These are phyloP conservation scores for Leptonema lineaticorne DNA, from an alignment of 1,140 invertebrate genomes.

Conservation along the genomic window DNA sequence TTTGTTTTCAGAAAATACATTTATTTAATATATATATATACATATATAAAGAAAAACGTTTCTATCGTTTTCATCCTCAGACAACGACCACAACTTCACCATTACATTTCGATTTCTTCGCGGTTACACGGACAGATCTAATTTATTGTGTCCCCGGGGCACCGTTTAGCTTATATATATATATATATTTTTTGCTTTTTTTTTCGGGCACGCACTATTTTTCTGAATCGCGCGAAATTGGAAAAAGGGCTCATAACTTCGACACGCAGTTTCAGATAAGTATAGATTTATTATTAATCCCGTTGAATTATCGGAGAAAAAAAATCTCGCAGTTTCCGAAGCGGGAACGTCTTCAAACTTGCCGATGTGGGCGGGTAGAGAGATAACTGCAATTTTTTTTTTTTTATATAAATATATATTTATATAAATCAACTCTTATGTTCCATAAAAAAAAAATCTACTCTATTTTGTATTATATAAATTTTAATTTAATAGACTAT, in stretches of 20 bases:
- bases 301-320: not conserved
- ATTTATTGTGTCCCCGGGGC: slow-evolving; percentile 42
- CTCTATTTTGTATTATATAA: no score
- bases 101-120: slow-evolving; percentile 24
- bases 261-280: not conserved
- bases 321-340: not conserved
- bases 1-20: no score
- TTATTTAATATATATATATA: no score
- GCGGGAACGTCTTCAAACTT: not conserved
- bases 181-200: not conserved
- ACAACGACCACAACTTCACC: slow-evolving; percentile 42
- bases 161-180: slow-evolving; percentile 32
- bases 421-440: no score
- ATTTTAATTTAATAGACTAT: no score
- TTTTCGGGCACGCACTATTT: not conserved
- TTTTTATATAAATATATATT: no score
- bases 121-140: slow-evolving; percentile 41
- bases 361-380: no score
- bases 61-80: slow-evolving; percentile 36
- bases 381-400: no score
- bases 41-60: slow-evolving; percentile 26
- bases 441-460: no score
- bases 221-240: not conserved
- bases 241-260: not conserved
- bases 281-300: slow-evolving; percentile 1